Evolutionary conservation across 2,113 vertebrate genomes (phyloP).

Genomic region (Urocynchramus pylzowi): DNA sequence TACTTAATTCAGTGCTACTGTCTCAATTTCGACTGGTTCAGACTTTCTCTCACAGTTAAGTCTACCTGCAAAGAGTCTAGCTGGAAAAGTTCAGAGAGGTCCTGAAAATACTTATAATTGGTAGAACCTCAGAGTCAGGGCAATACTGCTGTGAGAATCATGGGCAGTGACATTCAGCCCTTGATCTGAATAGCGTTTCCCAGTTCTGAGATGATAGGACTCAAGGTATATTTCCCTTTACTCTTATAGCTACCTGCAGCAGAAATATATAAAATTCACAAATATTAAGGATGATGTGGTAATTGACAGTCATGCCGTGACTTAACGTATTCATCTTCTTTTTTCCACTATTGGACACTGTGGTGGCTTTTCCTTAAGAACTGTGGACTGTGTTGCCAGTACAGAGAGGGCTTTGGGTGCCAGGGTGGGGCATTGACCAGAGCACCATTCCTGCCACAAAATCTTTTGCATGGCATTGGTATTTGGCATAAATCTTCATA

Average conservation of each 20-base stretch:
- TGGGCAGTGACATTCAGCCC: slow-evolving; percentile 27
- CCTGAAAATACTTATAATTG: neutral
- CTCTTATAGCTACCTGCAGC: neutral
- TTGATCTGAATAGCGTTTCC: neutral
- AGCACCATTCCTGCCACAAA: neutral
- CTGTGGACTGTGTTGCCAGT: neutral
- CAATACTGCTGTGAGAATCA: slow-evolving; percentile 7
- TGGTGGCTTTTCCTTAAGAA: neutral
- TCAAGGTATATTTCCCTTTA: neutral
- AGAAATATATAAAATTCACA: neutral
- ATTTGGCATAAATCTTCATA: neutral
- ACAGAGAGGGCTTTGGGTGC: accelerated
- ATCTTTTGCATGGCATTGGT: neutral
- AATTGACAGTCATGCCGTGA: neutral
- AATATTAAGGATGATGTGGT: neutral
- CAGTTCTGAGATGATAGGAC: neutral
- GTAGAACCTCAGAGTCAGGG: neutral
- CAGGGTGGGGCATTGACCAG: neutral
- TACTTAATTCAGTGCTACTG: neutral
- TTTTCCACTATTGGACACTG: neutral
- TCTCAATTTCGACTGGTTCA: neutral
- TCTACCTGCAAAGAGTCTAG: neutral
- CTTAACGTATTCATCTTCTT: accelerated
- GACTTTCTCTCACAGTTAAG: neutral
- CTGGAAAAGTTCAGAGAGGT: slow-evolving; percentile 21